Conservation (phyloP, 2,797 vertebrate genomes). For the Darevskia mixta region DNA sequence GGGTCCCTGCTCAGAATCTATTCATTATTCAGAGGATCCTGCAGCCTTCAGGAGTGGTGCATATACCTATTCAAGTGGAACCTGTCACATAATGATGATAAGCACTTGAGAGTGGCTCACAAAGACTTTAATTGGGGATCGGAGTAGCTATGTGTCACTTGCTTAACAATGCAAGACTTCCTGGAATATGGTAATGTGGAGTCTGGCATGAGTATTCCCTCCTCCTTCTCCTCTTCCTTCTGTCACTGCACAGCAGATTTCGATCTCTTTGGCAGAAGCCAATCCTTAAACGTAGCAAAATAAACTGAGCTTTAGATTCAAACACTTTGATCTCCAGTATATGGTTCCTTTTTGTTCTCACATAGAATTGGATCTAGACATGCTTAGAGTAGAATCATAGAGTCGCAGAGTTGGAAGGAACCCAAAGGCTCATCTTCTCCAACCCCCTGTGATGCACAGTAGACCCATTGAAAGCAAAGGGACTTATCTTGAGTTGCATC, state of each 20-base stretch:
- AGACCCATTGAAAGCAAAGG: too few species aligned
- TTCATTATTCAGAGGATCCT: conserved; percentile 9
- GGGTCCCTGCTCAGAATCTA: neutral
- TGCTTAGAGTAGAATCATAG: too few species aligned
- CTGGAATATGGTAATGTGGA: neutral
- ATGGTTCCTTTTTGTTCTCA: too few species aligned
- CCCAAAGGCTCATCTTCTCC: too few species aligned
- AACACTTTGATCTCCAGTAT: neutral
- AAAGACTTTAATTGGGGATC: neutral
- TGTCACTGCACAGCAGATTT: neutral
- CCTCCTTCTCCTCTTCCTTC: too few species aligned
- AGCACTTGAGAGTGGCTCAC: neutral
- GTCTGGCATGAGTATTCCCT: neutral
- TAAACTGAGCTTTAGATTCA: neutral
- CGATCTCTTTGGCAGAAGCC: neutral
- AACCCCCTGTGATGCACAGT: too few species aligned
- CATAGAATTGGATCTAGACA: too few species aligned
- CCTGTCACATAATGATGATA: neutral
- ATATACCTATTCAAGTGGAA: neutral
- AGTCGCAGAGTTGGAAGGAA: too few species aligned
- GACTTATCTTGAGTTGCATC: too few species aligned
- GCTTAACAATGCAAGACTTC: neutral
- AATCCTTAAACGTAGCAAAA: neutral
- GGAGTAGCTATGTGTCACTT: neutral
- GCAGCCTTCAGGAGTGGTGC: neutral